Percentiles rank a stretch among this genome's conserved stretches.
Conservation (phyloP, 2,888 invertebrate genomes). For the Nomada goodeniana region DNA sequence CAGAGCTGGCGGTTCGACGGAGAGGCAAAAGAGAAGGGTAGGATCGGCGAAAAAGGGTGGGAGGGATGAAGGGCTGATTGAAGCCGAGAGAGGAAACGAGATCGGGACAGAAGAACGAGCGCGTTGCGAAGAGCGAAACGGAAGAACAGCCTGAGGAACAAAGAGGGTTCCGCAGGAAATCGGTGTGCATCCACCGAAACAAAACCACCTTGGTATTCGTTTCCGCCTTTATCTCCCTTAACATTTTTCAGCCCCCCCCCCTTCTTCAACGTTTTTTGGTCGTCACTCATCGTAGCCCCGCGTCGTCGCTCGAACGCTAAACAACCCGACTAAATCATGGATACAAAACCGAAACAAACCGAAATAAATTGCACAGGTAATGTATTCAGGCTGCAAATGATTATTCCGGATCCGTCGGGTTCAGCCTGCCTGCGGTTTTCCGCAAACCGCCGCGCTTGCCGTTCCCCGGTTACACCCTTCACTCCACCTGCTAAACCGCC, state of each 20-base stretch:
- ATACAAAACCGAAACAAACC: slow-evolving; percentile 81
- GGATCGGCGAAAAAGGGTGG: slow-evolving; percentile 14
- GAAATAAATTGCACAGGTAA: slow-evolving; percentile 82
- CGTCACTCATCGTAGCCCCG: not conserved
- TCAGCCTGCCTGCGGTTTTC: slow-evolving; percentile 78
- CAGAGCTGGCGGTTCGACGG: slow-evolving; percentile 46
- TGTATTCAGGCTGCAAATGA: slow-evolving; percentile 83
- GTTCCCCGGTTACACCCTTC: slow-evolving; percentile 68
- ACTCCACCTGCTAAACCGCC: slow-evolving; percentile 55
- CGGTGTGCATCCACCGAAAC: slow-evolving; percentile 32
- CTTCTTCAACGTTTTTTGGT: not conserved
- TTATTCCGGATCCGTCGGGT: slow-evolving; percentile 81
- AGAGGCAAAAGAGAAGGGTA: slow-evolving; percentile 20
- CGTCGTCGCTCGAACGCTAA: slow-evolving; percentile 23
- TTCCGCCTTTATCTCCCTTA: slow-evolving; percentile 8
- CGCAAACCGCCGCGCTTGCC: slow-evolving; percentile 77
- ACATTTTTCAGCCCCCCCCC: not conserved
- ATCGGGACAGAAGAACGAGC: slow-evolving; percentile 15
- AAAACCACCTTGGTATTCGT: slow-evolving; percentile 26
- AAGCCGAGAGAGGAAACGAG: slow-evolving; percentile 41
- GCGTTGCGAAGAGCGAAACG: slow-evolving; percentile 16
- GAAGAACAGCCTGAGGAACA: not conserved
- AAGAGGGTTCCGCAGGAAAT: not conserved
- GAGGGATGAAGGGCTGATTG: slow-evolving; percentile 16
- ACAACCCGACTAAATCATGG: slow-evolving; percentile 75